These are phyloP conservation scores for Patagioenas fasciata DNA, from an alignment of 2,113 vertebrate genomes.

Conservation along the genomic window DNA sequence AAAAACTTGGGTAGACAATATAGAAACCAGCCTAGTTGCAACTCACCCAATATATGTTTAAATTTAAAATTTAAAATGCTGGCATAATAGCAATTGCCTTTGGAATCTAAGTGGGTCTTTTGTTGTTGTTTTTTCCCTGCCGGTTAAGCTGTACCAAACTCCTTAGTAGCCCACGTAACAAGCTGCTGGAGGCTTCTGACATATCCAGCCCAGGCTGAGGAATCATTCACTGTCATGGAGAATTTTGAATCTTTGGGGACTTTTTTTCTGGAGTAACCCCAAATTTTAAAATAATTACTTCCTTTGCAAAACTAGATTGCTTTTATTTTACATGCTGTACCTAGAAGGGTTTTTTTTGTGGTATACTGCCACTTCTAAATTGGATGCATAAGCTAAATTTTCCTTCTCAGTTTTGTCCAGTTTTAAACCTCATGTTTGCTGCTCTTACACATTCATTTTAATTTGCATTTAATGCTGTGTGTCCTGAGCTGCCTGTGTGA, in stretches of 20 bases:
- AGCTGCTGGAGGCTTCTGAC: constrained; percentile 1
- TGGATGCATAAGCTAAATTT: neutral
- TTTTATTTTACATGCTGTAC: neutral
- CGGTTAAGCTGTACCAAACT: neutral
- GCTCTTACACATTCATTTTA: neutral
- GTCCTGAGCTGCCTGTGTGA: neutral
- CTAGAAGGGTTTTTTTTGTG: neutral
- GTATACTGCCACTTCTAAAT: neutral
- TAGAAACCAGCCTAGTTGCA: neutral
- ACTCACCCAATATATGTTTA: neutral
- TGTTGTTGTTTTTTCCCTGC: neutral
- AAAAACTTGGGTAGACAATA: neutral
- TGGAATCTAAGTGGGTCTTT: neutral
- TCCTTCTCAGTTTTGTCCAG: neutral
- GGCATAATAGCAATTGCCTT: neutral
- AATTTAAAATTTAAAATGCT: neutral
- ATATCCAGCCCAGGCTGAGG: neutral
- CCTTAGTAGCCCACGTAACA: constrained; percentile 1
- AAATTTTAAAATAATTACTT: neutral
- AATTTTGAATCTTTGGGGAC: neutral
- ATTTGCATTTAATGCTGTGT: neutral
- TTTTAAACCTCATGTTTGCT: neutral
- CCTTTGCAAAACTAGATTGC: neutral
- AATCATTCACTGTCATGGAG: neutral
- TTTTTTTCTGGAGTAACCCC: neutral